Evolutionary conservation across 2,888 invertebrate genomes (phyloP), one percentile per base, ranked within the genome.

Genomic region (Pandemis heparana): DNA sequence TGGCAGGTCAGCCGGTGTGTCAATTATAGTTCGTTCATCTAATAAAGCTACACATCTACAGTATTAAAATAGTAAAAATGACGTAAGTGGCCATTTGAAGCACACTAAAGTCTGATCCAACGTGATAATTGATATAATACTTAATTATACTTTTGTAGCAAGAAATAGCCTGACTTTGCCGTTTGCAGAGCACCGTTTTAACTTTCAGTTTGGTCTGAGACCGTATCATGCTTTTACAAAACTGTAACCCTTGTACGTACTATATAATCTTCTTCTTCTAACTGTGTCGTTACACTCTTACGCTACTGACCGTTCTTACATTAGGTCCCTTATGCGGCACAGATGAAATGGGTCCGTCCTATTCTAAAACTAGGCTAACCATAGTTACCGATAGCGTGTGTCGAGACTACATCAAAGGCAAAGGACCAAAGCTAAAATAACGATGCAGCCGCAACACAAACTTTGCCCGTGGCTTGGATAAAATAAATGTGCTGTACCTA

Each of bases 1-100:
- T 93, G 92, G 83, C 84, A 87, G 94, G 94, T 94, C 94, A 94
- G 92, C 90, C 93, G 87, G 91, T 89, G 90, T 91, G 93, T 94
- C 93, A 94, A 93, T 92, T 93, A 89, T 86, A 89, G 91, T 92
- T 88, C 90, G 84, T 92, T 90, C 91, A 87, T 89, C 90, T 91
- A 90, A 92, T 89, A 89, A 89, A 90, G 90, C 88, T 90, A 91
- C 89, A 86, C 83, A 86, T 83, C 84, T 86, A 66, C 41, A 48
- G 51, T 85, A 86, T 84, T 86, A 83, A 85, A 81, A 83, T 82
- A 83, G 84, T 83, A 83, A 81, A 81, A 84, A 83, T 87, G 85
- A 87, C 82, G 83, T 75, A 79, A 78, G 72, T 74, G 74, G 73
- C 77, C 75, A 78, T 51, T 56, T 56, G 10, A 23, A 12, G 56